These are phyloP conservation scores for Dallia pectoralis DNA, from an alignment of 2,797 vertebrate genomes.

Conservation along the genomic window DNA sequence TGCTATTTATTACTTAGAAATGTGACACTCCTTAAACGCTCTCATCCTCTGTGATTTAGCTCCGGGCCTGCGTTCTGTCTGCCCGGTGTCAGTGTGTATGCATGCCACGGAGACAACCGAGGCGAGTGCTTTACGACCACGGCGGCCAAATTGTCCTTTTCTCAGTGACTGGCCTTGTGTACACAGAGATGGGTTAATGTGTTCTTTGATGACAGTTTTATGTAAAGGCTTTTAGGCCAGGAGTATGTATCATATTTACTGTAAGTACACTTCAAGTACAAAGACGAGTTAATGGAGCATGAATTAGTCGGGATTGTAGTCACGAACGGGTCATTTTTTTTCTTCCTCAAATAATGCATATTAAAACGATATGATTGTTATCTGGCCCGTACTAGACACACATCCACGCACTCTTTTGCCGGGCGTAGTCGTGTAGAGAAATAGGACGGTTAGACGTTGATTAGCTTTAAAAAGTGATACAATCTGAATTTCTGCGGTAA, in stretches of 20 bases:
- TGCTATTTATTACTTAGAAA: constrained; percentile 99
- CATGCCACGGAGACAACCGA: constrained; percentile 58
- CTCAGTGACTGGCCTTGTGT: constrained; percentile 76
- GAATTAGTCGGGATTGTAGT: constrained; percentile 67
- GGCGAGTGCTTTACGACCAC: constrained; percentile 72
- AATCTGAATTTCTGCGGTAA: constrained; percentile 65
- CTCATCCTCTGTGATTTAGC: constrained; percentile 88
- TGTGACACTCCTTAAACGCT: constrained; percentile 94
- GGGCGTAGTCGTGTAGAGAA: constrained; percentile 37
- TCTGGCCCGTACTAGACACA: constrained; percentile 42
- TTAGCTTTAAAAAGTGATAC: constrained; percentile 60
- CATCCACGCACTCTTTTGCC: constrained; percentile 53
- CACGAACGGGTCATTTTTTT: constrained; percentile 63
- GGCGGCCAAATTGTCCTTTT: constrained; percentile 78
- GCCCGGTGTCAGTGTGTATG: constrained; percentile 36
- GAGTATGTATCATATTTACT: constrained; percentile 87
- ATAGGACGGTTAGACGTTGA: constrained; percentile 60
- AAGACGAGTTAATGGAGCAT: constrained; percentile 63
- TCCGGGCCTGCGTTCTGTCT: constrained; percentile 77
- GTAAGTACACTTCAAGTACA: constrained; percentile 83
- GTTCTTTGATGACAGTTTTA: constrained; percentile 82
- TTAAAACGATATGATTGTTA: constrained; percentile 74
- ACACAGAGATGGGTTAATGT: constrained; percentile 86
- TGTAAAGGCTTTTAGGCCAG: constrained; percentile 83
- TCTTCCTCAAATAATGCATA: constrained; percentile 50